A percentile compares a stretch with the other conserved stretches of the same genome.
Conservation (phyloP, 2,113 vertebrate species). For the Sarotherodon lohbergeri region DNA sequence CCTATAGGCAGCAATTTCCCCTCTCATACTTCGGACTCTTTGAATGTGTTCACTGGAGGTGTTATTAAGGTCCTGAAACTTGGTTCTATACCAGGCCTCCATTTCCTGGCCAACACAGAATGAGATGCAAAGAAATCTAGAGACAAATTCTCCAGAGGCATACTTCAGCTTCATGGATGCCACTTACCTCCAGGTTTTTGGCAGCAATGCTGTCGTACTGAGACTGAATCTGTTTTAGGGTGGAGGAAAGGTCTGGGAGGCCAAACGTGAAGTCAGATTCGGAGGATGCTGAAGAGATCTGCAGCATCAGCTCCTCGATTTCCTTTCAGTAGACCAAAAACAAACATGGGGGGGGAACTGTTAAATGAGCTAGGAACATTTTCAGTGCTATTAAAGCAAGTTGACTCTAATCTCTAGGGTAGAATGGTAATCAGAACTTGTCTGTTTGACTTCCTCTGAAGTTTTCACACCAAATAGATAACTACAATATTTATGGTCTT, state of each 20-base stretch:
- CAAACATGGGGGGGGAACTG: neutral
- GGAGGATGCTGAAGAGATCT: conserved; percentile 63
- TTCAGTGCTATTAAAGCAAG: neutral
- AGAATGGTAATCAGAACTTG: neutral
- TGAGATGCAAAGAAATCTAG: neutral
- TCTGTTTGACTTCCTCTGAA: neutral
- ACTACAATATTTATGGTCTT: neutral
- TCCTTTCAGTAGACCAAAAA: conserved; percentile 56
- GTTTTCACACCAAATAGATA: neutral
- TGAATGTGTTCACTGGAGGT: conserved; percentile 70
- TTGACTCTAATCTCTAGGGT: neutral
- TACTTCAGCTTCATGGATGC: neutral
- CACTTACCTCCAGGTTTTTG: conserved; percentile 81
- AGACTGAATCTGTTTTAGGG: conserved; percentile 79
- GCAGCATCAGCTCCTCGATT: conserved; percentile 75
- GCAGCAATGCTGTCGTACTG: conserved; percentile 79
- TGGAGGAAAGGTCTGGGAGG: conserved; percentile 75
- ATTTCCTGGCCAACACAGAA: conserved; percentile 66
- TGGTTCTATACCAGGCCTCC: conserved; percentile 77
- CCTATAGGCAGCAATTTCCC: conserved; percentile 68
- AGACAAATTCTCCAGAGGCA: neutral
- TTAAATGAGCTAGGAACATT: neutral
- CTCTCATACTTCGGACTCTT: conserved; percentile 71
- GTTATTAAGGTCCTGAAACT: conserved; percentile 78
- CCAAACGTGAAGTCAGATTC: conserved; percentile 66